Base-by-base conservation (phyloP, 2,113 vertebrate genomes). In the Chaenocephalus aceratus region DNA sequence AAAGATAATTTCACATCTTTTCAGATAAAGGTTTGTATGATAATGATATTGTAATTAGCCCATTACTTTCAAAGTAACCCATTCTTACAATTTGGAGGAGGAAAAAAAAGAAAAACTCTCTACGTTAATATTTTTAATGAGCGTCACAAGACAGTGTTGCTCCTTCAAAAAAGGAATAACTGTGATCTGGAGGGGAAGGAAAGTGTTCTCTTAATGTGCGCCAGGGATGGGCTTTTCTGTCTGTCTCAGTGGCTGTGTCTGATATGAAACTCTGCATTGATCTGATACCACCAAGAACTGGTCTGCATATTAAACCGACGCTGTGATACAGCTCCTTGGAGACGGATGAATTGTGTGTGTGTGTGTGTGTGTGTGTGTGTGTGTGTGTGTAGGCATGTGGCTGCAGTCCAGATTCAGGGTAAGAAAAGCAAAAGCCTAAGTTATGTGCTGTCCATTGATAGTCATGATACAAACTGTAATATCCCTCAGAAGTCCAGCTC, bases 251-350 rank as follows among this genome's bases (percentile, higher is more conserved):
- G 86, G 79, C 89, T 87, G 85, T 69, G 88, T 93, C 91, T 91
- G 77, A 93, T 92, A 92, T 90, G 53, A 91, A 91, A 87, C n/a
- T n/a, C 74, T 88, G 75, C 68, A 87, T 83, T 91, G 91, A 93
- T 93, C 83, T 89, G 86, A 88, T 90, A 88, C 86, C 86, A 91
- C 84, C 86, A 90, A 83, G 88, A 92, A 90, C 65, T 89, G 85
- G 82, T 78, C 84, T 85, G 82, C 85, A 85, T 91, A 85, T 90
- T 88, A 88, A 92, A 91, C 85, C 54, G 41, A 80, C 44, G 85
- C 73, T 74, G 86, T 10, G 75, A 81, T 85, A 77, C 77, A 71
- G 82, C 83, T 79, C 72, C 76, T 77, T 7, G 7, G 80, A 86
- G 81, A 80, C 30, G 1, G 78, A 62, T 45, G 26, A 53, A 56